These are phyloP conservation scores for Protodeltote pygarga DNA, from an alignment of 2,888 invertebrate genomes.

Conservation along the genomic window DNA sequence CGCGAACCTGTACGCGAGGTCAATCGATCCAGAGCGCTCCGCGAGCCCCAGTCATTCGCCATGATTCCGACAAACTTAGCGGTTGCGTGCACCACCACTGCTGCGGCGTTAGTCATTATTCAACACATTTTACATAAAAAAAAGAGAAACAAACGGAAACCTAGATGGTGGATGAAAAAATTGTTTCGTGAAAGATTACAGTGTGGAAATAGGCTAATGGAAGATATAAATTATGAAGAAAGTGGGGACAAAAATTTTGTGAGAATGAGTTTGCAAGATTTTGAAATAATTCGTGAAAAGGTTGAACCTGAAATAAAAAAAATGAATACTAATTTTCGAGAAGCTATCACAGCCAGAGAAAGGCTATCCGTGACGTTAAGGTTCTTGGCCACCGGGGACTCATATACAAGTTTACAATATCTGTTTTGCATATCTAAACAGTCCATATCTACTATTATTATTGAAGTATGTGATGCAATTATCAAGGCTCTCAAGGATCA, in stretches of 20 bases:
- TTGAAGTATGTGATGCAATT: constrained; percentile 35
- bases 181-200: constrained; percentile 34
- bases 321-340: constrained; percentile 26
- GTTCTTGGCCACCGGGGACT: constrained; percentile 31
- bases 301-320: constrained; percentile 31
- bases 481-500: constrained; percentile 23
- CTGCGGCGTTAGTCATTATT: constrained; percentile 36
- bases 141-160: constrained; percentile 40
- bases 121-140: constrained; percentile 43
- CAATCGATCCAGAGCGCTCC: constrained; percentile 30
- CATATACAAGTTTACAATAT: constrained; percentile 28
- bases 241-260: constrained; percentile 36
- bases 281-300: constrained; percentile 35
- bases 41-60: constrained; percentile 48
- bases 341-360: constrained; percentile 25
- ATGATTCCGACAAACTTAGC: constrained; percentile 45
- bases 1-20: constrained; percentile 43
- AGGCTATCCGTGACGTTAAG: constrained; percentile 26
- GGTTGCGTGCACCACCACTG: constrained; percentile 45
- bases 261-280: constrained; percentile 34
- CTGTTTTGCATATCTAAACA: constrained; percentile 31
- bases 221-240: constrained; percentile 40
- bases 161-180: constrained; percentile 44
- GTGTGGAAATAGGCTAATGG: constrained; percentile 38
- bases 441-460: constrained; percentile 23